Percentiles rank a stretch among this genome's conserved stretches.
Conservation (phyloP, 2,113 vertebrate species). For the Hyla sarda region DNA sequence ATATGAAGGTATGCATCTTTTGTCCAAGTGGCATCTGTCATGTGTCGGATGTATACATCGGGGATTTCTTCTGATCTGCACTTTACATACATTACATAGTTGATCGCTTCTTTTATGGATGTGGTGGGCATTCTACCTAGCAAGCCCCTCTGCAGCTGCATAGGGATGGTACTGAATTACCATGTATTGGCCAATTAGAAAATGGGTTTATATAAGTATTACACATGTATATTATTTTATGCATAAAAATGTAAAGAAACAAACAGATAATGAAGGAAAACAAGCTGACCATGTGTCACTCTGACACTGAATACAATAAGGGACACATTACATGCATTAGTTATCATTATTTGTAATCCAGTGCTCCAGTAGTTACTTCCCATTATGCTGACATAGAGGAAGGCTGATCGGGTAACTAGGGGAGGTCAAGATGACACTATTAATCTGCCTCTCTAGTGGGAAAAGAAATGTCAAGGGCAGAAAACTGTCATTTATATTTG, state of each 20-base stretch:
- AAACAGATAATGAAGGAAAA: not conserved
- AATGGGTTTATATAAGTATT: not conserved
- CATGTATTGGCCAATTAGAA: no score
- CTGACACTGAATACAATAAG: not conserved
- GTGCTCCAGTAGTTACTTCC: not conserved
- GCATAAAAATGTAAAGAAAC: not conserved
- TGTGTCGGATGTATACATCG: no score
- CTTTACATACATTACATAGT: no score
- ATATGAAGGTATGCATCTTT: no score
- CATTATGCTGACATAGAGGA: constrained; percentile 1
- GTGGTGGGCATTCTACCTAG: no score
- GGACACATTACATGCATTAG: not conserved
- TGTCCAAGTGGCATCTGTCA: no score
- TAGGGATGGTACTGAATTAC: no score
- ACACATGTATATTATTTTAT: not conserved
- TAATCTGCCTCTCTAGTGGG: not conserved
- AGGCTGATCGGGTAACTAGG: not conserved
- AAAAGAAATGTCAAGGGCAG: constrained; percentile 25
- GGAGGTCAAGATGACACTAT: constrained; percentile 36
- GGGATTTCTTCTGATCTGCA: no score
- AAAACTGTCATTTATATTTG: constrained; percentile 13
- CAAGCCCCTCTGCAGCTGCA: no score
- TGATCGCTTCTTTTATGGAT: no score
- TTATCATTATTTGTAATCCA: not conserved
- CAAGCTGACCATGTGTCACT: not conserved